These are phyloP conservation scores for Rapana venosa DNA, from an alignment of 2,888 invertebrate species.

Conservation along the genomic window DNA sequence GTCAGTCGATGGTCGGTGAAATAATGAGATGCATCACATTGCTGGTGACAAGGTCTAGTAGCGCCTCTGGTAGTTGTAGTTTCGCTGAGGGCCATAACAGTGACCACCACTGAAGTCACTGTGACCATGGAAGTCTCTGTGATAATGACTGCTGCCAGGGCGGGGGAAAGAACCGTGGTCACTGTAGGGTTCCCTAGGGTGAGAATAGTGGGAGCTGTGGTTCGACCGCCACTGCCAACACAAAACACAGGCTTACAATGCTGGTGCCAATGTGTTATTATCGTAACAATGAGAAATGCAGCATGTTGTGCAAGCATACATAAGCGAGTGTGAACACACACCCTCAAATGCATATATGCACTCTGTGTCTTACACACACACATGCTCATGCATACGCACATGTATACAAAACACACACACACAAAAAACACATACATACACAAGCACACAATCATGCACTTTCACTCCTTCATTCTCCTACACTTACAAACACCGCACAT, in stretches of 20 bases:
- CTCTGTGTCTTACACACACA: too few species aligned
- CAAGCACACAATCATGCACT: too few species aligned
- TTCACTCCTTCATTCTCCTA: too few species aligned
- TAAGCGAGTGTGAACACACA: too few species aligned
- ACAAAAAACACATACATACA: neutral
- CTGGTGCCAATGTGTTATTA: too few species aligned
- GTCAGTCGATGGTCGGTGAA: neutral
- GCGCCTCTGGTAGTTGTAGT: constrained; percentile 33
- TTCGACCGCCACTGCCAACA: constrained; percentile 21
- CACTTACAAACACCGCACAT: too few species aligned
- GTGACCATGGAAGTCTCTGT: constrained; percentile 31
- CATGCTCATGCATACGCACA: neutral
- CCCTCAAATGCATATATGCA: too few species aligned
- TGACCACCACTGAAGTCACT: neutral
- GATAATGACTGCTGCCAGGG: neutral
- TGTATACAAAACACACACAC: neutral
- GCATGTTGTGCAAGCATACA: too few species aligned
- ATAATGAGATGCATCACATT: neutral
- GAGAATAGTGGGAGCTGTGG: neutral
- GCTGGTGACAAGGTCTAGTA: neutral
- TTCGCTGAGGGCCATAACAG: constrained; percentile 28
- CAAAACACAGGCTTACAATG: too few species aligned
- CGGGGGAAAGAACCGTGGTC: constrained; percentile 20
- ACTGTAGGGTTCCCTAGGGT: neutral
- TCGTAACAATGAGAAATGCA: too few species aligned